Conservation (phyloP, 2,888 invertebrate genomes). For the Agrochola litura region DNA sequence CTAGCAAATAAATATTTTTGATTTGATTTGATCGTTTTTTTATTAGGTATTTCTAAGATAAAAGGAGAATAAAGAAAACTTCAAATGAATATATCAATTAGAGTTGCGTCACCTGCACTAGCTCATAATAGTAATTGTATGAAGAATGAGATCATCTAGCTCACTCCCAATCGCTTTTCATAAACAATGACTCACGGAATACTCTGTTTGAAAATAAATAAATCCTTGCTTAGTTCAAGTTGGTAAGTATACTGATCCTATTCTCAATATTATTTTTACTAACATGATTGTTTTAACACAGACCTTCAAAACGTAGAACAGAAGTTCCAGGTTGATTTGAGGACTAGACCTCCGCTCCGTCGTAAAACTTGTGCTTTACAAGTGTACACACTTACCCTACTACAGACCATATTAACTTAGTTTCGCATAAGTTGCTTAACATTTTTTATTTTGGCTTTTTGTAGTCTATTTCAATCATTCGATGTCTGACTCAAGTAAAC, state of each 20-base stretch:
- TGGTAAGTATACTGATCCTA: no score
- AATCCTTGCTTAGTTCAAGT: not conserved
- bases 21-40: not conserved
- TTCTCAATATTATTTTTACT: not conserved
- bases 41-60: not conserved
- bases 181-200: slow-evolving; percentile 14
- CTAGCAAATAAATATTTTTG: no score
- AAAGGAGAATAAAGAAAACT: slow-evolving; percentile 7
- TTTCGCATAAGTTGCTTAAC: no score
- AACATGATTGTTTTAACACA: not conserved
- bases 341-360: not conserved
- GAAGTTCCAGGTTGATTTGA: not conserved
- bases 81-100: not conserved
- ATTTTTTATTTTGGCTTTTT: not conserved
- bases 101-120: slow-evolving; percentile 1
- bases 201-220: not conserved
- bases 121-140: not conserved
- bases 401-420: no score
- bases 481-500: slow-evolving; percentile 1
- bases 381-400: not conserved
- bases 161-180: not conserved
- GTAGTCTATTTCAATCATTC: not conserved
- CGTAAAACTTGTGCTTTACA: not conserved
- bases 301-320: not conserved
- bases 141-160: slow-evolving; percentile 11